phyloP scores from a whole-genome alignment of 2,797 vertebrate genomes.

The Avahi laniger region DNA sequence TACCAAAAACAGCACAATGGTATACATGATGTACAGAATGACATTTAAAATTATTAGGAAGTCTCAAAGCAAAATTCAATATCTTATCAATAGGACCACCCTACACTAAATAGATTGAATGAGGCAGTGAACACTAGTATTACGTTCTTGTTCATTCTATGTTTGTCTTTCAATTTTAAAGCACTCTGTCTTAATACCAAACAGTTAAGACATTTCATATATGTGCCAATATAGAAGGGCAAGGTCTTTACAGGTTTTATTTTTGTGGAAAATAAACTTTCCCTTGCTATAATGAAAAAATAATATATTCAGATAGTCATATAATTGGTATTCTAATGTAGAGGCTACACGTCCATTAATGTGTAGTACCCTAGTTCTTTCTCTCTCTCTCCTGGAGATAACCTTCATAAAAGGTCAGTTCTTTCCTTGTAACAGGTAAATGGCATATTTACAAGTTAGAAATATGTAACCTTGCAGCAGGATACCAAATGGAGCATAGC shows the following conservation, averaged over 20 bases:
- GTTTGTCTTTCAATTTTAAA: not conserved
- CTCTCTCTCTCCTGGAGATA: constrained; percentile 26
- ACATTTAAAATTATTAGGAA: not conserved
- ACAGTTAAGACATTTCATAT: not conserved
- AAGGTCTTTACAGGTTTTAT: not conserved
- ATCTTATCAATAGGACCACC: not conserved
- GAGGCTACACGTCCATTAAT: not conserved
- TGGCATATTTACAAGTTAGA: constrained; percentile 62
- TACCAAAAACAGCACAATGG: not conserved
- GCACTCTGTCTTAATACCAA: not conserved
- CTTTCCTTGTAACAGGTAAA: constrained; percentile 23
- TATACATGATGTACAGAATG: not conserved
- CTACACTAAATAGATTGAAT: not conserved
- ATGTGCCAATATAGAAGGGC: not conserved
- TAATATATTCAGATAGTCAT: not conserved
- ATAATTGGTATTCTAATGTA: not conserved
- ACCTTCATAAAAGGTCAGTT: constrained; percentile 36
- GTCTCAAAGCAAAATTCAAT: not conserved
- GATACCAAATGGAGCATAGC: constrained; percentile 59
- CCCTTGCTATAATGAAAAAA: not conserved
- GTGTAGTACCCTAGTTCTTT: not conserved
- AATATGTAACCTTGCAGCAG: constrained; percentile 32
- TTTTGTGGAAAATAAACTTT: not conserved
- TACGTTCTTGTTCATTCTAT: not conserved
- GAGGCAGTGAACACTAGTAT: not conserved